A percentile compares a stretch with the other conserved stretches of the same genome.
Conservation (phyloP, 2,888 invertebrate species). For the Cistogaster globosa region DNA sequence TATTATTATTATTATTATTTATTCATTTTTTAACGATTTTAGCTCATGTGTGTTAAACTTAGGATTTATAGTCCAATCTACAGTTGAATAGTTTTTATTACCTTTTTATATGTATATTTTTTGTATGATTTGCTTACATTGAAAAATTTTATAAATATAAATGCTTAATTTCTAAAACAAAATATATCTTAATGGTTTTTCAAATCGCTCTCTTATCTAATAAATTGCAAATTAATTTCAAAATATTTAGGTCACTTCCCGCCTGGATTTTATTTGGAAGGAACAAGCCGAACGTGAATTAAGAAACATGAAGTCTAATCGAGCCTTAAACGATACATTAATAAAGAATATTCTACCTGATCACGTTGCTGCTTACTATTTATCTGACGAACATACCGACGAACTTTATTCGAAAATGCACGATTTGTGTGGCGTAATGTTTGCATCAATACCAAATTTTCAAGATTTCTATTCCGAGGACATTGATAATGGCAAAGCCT, state of each 20-base stretch:
- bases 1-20: too few relatives aligned
- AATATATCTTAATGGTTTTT: too few relatives aligned
- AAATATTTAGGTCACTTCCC: constrained; percentile 91
- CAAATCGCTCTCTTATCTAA: too few relatives aligned
- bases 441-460: constrained; percentile 98
- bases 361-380: constrained; percentile 97
- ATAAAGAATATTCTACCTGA: constrained; percentile 95
- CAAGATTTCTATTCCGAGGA: constrained; percentile 99
- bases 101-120: too few relatives aligned
- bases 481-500: constrained; percentile 98
- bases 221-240: too few relatives aligned
- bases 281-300: constrained; percentile 97
- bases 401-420: constrained; percentile 83
- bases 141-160: too few relatives aligned
- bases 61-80: too few relatives aligned
- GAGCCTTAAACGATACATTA: constrained; percentile 88
- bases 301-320: constrained; percentile 95
- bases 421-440: constrained; percentile 94
- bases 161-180: too few relatives aligned
- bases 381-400: constrained; percentile 89
- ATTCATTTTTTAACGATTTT: too few relatives aligned
- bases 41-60: too few relatives aligned
- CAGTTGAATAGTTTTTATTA: too few relatives aligned
- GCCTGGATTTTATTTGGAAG: constrained; percentile 98
- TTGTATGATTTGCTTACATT: too few relatives aligned